Evolutionary conservation across 2,888 invertebrate genomes (phyloP), one percentile per base, ranked within the genome.

Genomic region (Prostheceraeus crozeri): DNA sequence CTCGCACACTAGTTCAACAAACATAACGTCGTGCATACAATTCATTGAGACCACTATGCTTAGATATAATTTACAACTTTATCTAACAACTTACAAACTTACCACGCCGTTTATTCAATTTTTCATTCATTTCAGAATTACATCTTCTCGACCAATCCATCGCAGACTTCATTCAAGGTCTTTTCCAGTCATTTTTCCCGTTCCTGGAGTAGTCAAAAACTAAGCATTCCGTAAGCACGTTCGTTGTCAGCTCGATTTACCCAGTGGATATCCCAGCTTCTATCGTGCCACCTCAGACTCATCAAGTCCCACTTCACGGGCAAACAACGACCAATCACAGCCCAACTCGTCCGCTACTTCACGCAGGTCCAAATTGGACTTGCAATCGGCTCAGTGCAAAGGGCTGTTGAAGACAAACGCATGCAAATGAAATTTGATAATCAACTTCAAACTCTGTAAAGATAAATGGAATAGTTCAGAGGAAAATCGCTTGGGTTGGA

Each of bases 71-170:
- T n/a, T n/a, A n/a, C n/a, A n/a, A n/a, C n/a, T n/a, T n/a, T n/a
- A n/a, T n/a, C n/a, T n/a, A n/a, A n/a, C n/a, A n/a, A n/a, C n/a
- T n/a, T n/a, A n/a, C n/a, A n/a, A n/a, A n/a, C n/a, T n/a, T n/a
- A n/a, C n/a, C n/a, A 86, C 85, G 16, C 83, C 76, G 70, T 85
- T 84, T 11, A 85, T 80, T n/a, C n/a, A n/a, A 70, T 85, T 85
- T 68, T 82, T 48, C 68, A 73, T 71, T 75, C 87, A 88, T 68
- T 86, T 85, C 65, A 85, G 84, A 68, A 90, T 85, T 56, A 93
- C 89, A 74, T 93, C 91, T 70, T 89, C 89, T 67, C 93, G 82
- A 59, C 87, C 87, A 63, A 93, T 89, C 67, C 84, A 83, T 69
- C 84, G 83, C 45, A 93, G 80, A 1, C 88, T 89, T 67, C 85